phyloP scores from a whole-genome alignment of 1,140 invertebrate genomes.

The Monochamus saltuarius region DNA sequence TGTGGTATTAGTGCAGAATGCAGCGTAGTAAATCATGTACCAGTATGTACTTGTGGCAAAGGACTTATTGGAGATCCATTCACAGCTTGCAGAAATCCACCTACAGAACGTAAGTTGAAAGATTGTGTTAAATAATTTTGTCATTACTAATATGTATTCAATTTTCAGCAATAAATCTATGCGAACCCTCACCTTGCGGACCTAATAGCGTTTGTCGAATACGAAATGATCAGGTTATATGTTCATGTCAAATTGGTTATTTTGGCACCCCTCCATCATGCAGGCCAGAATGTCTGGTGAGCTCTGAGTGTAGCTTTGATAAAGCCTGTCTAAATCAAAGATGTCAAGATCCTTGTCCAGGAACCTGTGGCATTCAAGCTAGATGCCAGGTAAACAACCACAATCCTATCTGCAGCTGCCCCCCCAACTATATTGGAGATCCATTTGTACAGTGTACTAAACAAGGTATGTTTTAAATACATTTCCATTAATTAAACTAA shows the following conservation, averaged over 20 bases:
- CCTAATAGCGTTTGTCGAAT: constrained; percentile 76
- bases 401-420: constrained; percentile 82
- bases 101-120: constrained; percentile 54
- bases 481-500: constrained; percentile 6
- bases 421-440: constrained; percentile 73
- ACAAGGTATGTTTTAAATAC: constrained; percentile 60
- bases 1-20: constrained; percentile 80
- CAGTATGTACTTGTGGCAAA: constrained; percentile 73
- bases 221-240: constrained; percentile 69
- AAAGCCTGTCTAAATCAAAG: constrained; percentile 78
- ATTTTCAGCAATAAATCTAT: constrained; percentile 63
- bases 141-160: neutral
- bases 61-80: constrained; percentile 82
- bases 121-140: neutral
- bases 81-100: constrained; percentile 68
- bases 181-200: constrained; percentile 78
- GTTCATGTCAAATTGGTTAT: constrained; percentile 75
- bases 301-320: constrained; percentile 71
- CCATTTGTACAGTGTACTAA: constrained; percentile 75
- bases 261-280: constrained; percentile 75
- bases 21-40: constrained; percentile 77
- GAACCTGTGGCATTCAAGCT: constrained; percentile 76
- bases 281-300: constrained; percentile 77
- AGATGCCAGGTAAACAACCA: constrained; percentile 79
- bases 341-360: constrained; percentile 78